Conservation (phyloP, 2,888 invertebrate genomes). For the Nomada fabriciana region DNA sequence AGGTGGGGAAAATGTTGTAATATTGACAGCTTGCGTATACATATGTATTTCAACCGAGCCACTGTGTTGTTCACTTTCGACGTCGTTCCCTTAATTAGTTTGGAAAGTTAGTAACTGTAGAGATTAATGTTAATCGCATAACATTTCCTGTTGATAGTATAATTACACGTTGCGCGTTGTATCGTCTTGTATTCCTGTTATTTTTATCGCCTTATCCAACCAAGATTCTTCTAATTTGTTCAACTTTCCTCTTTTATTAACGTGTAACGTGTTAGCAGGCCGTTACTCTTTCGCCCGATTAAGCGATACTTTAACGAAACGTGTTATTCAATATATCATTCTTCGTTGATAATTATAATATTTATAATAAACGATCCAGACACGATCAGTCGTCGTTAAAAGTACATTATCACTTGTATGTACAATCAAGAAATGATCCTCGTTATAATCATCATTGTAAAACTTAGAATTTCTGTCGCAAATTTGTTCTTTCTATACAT, state of each 20-base stretch:
- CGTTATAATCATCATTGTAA: no score
- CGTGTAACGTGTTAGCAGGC: background rate
- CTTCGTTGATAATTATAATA: background rate
- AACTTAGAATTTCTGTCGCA: no score
- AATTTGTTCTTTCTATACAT: no score
- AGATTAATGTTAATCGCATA: conserved; percentile 35
- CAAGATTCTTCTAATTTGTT: background rate
- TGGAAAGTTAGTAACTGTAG: conserved; percentile 42
- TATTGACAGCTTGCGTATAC: background rate
- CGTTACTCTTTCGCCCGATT: background rate
- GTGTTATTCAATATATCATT: background rate
- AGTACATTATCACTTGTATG: background rate
- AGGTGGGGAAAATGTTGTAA: background rate
- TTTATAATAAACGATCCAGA: no score
- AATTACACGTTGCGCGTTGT: conserved; percentile 25
- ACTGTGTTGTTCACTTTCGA: conserved; percentile 31
- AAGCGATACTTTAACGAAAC: background rate
- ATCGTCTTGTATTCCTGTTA: background rate
- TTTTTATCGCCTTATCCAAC: background rate
- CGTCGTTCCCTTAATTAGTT: conserved; percentile 39
- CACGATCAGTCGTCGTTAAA: background rate
- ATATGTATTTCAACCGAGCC: no score
- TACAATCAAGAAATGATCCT: no score
- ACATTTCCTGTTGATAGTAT: conserved; percentile 33
- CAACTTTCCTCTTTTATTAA: background rate